Percentiles rank a stretch among this genome's conserved stretches.
Evolutionary conservation across 2,113 vertebrate species (phyloP).

Genomic region (Helogale parvula): DNA sequence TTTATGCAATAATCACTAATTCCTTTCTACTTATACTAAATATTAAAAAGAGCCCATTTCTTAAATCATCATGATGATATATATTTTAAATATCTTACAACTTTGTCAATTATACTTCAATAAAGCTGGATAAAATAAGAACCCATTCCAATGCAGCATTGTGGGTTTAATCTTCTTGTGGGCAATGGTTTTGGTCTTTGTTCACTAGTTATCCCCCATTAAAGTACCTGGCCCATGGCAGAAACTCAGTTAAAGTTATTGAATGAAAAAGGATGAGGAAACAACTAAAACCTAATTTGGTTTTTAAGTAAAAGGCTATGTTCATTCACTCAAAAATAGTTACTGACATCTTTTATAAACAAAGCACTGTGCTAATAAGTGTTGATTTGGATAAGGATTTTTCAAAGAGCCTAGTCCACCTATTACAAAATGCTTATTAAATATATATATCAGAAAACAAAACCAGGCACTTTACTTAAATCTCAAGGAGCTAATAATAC

Average conservation of each 20-base stretch:
- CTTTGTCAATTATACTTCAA: not conserved
- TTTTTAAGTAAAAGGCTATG: not conserved
- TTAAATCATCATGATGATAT: not conserved
- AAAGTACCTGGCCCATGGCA: not conserved
- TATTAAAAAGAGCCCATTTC: not conserved
- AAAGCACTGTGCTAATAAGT: not conserved
- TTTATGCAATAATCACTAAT: not conserved
- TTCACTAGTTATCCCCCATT: not conserved
- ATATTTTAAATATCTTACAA: not conserved
- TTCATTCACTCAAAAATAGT: not conserved
- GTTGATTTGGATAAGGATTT: not conserved
- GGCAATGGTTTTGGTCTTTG: not conserved
- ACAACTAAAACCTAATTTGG: not conserved
- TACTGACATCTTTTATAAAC: not conserved
- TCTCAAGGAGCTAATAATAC: not conserved
- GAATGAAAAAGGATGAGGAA: not conserved
- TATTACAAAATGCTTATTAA: not conserved
- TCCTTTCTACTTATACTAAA: not conserved
- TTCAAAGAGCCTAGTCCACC: not conserved
- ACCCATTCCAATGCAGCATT: not conserved
- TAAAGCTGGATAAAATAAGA: not conserved
- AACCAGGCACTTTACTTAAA: not conserved
- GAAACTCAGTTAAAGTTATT: not conserved
- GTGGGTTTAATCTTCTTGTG: not conserved
- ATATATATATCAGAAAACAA: not conserved